Evolutionary conservation across 1,140 invertebrate species (phyloP).

Genomic region (Phymorhynchus buccinoides): DNA sequence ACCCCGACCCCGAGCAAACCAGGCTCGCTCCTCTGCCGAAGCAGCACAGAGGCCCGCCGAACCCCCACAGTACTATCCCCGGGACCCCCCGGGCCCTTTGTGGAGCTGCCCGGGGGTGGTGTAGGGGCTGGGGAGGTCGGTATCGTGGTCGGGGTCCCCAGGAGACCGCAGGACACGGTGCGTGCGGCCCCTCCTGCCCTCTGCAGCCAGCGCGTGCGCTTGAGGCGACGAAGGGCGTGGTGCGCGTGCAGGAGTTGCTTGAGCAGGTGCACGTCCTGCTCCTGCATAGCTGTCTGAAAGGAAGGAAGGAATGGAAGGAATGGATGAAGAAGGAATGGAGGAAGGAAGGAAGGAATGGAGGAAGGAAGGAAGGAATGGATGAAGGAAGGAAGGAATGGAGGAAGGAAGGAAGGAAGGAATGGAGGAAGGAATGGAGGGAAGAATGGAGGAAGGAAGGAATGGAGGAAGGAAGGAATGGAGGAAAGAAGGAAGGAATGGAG

Average conservation of each 20-base stretch:
- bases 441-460: no score
- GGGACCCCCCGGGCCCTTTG: neutral
- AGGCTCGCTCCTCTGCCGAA: constrained; percentile 1
- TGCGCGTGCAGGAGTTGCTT: constrained; percentile 31
- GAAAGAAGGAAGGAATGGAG: no score
- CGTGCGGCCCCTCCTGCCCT: neutral
- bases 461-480: no score
- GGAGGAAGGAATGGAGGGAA: no score
- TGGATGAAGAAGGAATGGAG: no score
- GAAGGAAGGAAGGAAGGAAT: no score
- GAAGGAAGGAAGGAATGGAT: no score
- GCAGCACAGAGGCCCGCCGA: neutral
- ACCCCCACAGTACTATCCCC: no score
- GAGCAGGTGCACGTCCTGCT: constrained; percentile 23
- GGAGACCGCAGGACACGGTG: neutral
- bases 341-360: no score
- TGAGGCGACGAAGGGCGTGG: constrained; percentile 23
- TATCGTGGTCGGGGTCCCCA: neutral
- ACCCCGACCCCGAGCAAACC: neutral
- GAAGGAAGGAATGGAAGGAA: no score
- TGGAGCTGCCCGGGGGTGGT: no score
- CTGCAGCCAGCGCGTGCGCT: constrained; percentile 2
- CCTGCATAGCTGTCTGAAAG: constrained; percentile 17
- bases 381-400: no score
- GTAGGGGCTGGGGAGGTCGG: neutral